phyloP scores from a whole-genome alignment of 2,888 invertebrate genomes.

The Ceriagrion tenellum region DNA sequence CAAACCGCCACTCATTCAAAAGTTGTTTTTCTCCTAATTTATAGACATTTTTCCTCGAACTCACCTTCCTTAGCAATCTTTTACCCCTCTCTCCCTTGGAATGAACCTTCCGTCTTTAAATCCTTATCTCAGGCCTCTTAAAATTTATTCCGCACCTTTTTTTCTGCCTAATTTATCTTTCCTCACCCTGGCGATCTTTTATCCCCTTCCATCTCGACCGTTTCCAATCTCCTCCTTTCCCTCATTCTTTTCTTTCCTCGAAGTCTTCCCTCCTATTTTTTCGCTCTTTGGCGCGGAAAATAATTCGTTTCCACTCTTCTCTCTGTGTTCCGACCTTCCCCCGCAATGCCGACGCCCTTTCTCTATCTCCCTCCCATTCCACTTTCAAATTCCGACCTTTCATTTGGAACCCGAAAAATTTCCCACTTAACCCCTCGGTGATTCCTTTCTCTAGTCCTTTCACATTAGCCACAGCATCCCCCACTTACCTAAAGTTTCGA shows the following conservation, averaged over 20 bases:
- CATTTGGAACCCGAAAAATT: too few species aligned
- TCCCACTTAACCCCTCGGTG: too few species aligned
- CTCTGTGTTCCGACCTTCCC: too few species aligned
- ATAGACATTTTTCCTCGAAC: neutral
- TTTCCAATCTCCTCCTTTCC: too few species aligned
- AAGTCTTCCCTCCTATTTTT: neutral
- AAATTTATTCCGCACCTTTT: neutral
- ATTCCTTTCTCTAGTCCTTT: too few species aligned
- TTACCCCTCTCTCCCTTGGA: neutral
- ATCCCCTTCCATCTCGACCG: too few species aligned
- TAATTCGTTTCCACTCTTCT: neutral
- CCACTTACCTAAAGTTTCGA: too few species aligned
- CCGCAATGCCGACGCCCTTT: too few species aligned
- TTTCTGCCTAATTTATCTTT: neutral
- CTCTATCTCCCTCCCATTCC: too few species aligned
- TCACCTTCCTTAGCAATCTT: neutral
- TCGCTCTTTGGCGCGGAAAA: neutral
- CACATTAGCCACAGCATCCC: too few species aligned
- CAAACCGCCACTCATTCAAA: neutral
- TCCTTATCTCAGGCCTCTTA: neutral
- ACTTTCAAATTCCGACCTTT: too few species aligned
- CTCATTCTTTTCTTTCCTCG: neutral
- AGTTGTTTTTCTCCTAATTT: neutral
- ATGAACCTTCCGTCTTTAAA: neutral
- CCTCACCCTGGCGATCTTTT: too few species aligned